These are phyloP conservation scores for Spatula versicolor DNA, from an alignment of 2,797 vertebrate genomes.

Conservation along the genomic window DNA sequence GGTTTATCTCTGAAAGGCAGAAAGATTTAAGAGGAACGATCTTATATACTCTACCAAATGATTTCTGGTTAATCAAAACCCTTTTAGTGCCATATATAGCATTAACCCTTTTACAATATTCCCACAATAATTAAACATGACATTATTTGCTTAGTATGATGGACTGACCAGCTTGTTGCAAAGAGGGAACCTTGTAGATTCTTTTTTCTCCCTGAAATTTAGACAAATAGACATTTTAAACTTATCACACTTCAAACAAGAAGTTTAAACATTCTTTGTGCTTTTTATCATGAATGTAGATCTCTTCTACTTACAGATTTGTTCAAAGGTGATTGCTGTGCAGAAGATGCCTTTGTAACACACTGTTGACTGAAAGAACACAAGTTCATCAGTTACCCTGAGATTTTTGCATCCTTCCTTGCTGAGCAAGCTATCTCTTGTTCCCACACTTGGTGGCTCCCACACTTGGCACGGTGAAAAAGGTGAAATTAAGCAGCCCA, in stretches of 20 bases:
- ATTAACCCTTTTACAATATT: not conserved
- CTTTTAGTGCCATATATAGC: not conserved
- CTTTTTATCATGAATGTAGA: not conserved
- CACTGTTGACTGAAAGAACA: not conserved
- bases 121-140: not conserved
- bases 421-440: not conserved
- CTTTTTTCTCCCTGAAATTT: not conserved
- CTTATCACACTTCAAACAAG: slow-evolving; percentile 50
- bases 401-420: not conserved
- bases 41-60: slow-evolving; percentile 46
- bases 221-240: slow-evolving; percentile 1
- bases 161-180: not conserved
- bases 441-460: not conserved
- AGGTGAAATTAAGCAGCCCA: not conserved
- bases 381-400: not conserved
- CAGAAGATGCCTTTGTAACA: not conserved
- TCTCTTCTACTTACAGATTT: not conserved
- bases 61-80: slow-evolving; percentile 68
- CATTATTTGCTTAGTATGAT: slow-evolving; percentile 36
- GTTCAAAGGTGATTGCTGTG: slow-evolving; percentile 23
- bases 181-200: slow-evolving; percentile 19
- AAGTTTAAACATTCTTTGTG: slow-evolving; percentile 52
- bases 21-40: not conserved
- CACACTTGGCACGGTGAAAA: not conserved
- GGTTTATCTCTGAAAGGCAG: slow-evolving; percentile 18